Percentiles rank a stretch among this genome's conserved stretches.
These are phyloP conservation scores for Alviniconcha marisindica DNA, from an alignment of 1,140 invertebrate genomes.

Conservation along the genomic window DNA sequence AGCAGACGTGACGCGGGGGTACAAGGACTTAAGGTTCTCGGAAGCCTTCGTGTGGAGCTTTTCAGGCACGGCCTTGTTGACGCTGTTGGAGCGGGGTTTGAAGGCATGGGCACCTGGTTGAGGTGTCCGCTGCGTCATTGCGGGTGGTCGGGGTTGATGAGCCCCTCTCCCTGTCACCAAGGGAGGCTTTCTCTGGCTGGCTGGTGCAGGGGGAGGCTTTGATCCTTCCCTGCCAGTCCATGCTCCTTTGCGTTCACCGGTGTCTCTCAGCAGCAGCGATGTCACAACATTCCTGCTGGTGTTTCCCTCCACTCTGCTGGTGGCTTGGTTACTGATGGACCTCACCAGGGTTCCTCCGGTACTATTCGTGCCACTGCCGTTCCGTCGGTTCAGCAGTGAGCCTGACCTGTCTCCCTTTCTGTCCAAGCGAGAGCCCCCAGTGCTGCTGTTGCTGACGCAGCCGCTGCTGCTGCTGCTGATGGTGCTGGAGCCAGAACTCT, in stretches of 20 bases:
- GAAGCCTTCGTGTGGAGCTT: slow-evolving; percentile 30
- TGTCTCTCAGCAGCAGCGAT: background rate
- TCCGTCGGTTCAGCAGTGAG: background rate
- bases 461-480: slow-evolving; percentile 22
- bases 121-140: slow-evolving; percentile 40
- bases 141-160: slow-evolving; percentile 5
- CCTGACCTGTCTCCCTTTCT: slow-evolving; percentile 1
- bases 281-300: background rate
- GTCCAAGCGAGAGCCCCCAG: background rate
- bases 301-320: background rate
- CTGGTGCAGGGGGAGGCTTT: background rate
- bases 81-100: slow-evolving; percentile 48
- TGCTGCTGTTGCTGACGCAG: slow-evolving; percentile 25
- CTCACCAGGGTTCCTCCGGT: background rate
- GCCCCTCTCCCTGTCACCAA: background rate
- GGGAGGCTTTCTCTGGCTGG: slow-evolving; percentile 18
- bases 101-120: slow-evolving; percentile 44
- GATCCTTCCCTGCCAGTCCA: background rate
- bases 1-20: slow-evolving; percentile 49
- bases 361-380: background rate
- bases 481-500: slow-evolving; percentile 18
- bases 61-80: slow-evolving; percentile 41
- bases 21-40: slow-evolving; percentile 32
- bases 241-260: background rate
- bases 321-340: background rate